Percentiles rank a stretch among this genome's conserved stretches.
Conservation (phyloP, 2,888 invertebrate genomes). For the Cerastis leucographa region DNA sequence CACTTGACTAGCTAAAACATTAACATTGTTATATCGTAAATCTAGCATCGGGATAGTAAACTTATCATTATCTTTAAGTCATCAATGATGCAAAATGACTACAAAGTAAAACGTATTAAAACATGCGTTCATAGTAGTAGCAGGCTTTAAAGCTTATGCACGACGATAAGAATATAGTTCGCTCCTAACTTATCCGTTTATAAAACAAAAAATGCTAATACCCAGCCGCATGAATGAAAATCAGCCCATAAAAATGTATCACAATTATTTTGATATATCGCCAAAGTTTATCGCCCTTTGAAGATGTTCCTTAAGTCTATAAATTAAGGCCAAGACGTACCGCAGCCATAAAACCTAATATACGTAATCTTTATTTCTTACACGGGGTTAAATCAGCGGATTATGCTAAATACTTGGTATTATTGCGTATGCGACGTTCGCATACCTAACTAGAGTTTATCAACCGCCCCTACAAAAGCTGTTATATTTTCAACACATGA, state of each 20-base stretch:
- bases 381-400: constrained; percentile 77
- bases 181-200: constrained; percentile 16
- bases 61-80: neutral
- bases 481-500: constrained; percentile 90
- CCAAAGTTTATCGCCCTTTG: constrained; percentile 66
- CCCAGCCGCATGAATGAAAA: constrained; percentile 56
- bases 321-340: constrained; percentile 64
- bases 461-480: constrained; percentile 84
- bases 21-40: constrained; percentile 1
- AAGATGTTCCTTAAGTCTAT: constrained; percentile 69
- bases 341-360: constrained; percentile 69
- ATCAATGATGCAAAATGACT: neutral
- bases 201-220: constrained; percentile 57
- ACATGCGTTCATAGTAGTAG: neutral
- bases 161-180: neutral
- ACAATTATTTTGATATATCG: constrained; percentile 65
- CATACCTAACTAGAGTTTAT: constrained; percentile 84
- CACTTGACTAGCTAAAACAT: constrained; percentile 41
- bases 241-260: constrained; percentile 64
- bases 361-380: constrained; percentile 76
- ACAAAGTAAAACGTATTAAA: neutral
- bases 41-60: neutral
- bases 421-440: constrained; percentile 79
- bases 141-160: neutral
- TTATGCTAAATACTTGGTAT: constrained; percentile 88